Base-by-base conservation (phyloP, 2,888 invertebrate genomes). In the Diadegma fenestrale region DNA sequence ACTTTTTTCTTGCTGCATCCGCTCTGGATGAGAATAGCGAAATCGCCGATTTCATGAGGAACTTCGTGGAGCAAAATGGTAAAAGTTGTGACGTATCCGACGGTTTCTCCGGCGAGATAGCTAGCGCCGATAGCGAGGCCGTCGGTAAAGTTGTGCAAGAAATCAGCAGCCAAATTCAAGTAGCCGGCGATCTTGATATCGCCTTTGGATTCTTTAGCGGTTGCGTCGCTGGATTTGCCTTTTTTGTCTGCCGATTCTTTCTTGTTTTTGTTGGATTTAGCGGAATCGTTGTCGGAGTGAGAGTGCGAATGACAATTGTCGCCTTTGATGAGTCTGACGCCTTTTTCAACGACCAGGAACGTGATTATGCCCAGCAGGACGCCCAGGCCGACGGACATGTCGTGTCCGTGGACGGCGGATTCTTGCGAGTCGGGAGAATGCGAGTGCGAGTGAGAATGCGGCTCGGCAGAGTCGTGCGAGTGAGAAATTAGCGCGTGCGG, bases 31-130 rank as follows among this genome's bases (percentile, higher is more conserved):
- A 99, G 96, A 93, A 99, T 99, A 17, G 99, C 99, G 95, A 99
- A 99, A 94, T 99, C 99, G 54, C 99, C 99, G 92, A 99, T 99
- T 95, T 99, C 99, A 95, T 99, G 99, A 48, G 99, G 99, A 87
- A 99, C 98, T 95, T 99, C 99, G 94, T 99, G 99, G 66, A 99
- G 94, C 76, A 99, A 95, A 91, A 99, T 99, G 1, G 99, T 99
- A 51, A 99, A 94, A 37, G 99, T 99, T 19, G 99, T 99, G 17
- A 99, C 95, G 78, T 97, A 95, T 41, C 98, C 98, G 91, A 98
- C 95, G 89, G 95, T 97, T 90, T 97, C 96, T 14, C 99, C 99
- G 83, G 98, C 99, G 91, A 99, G 96, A 94, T 97, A 99, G 0
- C 99, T 99, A 0, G 99, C 99, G 72, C 99, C 99, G 93, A 99